A percentile compares a stretch with the other conserved stretches of the same genome.
phyloP scores from a whole-genome alignment of 2,797 vertebrate genomes.

The Huso huso region DNA sequence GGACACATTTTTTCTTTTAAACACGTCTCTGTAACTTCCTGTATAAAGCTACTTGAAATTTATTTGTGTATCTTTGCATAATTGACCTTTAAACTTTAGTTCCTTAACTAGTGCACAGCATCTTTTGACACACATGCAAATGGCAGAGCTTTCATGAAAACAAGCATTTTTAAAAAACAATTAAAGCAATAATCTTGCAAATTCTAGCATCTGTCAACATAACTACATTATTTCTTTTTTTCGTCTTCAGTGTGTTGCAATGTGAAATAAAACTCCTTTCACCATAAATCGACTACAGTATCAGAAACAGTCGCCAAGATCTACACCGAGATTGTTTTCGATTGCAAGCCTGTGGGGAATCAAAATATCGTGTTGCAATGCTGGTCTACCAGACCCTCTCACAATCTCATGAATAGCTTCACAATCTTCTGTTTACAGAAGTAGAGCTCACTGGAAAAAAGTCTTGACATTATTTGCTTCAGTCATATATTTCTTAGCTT shows the following conservation, averaged over 20 bases:
- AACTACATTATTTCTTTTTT: neutral
- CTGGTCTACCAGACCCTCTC: constrained; percentile 18
- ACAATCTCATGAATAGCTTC: constrained; percentile 17
- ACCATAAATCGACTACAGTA: constrained; percentile 17
- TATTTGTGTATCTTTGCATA: neutral
- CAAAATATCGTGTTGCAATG: constrained; percentile 12
- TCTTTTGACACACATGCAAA: neutral
- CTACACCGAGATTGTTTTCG: constrained; percentile 5
- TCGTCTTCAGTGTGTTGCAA: constrained; percentile 12
- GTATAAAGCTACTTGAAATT: neutral
- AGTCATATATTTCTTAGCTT: constrained; percentile 6
- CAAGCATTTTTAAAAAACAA: neutral
- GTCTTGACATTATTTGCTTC: constrained; percentile 17
- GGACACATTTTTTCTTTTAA: neutral
- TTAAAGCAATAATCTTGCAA: neutral
- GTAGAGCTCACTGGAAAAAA: constrained; percentile 18
- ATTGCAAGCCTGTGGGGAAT: constrained; percentile 1
- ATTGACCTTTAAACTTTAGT: neutral
- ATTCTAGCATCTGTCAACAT: neutral
- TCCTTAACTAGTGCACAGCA: neutral
- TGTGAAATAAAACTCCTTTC: constrained; percentile 18
- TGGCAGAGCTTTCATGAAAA: neutral
- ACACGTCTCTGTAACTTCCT: neutral
- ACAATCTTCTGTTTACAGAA: constrained; percentile 17
- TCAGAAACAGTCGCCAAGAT: constrained; percentile 22